Evolutionary conservation across 2,888 invertebrate genomes (phyloP), one percentile per base, ranked within the genome.

Genomic region (Eulithis testata): DNA sequence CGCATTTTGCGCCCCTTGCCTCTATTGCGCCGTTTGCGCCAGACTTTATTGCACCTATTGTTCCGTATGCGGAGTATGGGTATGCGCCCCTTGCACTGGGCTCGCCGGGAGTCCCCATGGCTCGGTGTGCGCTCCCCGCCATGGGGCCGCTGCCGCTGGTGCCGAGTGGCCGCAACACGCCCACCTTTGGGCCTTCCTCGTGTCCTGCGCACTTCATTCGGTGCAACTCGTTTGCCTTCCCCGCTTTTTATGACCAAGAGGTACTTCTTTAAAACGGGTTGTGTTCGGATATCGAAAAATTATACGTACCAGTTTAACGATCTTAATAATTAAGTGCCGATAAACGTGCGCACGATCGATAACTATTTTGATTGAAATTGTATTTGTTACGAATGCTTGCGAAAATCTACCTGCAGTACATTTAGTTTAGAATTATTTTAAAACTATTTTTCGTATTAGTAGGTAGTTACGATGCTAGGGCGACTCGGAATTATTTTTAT

Each of bases 231-330:
- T 72, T 72, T 63, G 67, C 77, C 76, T 81, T 73, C 78, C 82
- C 67, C 75, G 75, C 72, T 63, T 77, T 73, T 80, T 82, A 82
- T 84, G 83, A 85, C 79, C 62, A 66, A 59, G 72, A 76, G 74
- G 72, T 69, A 69, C 73, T 71, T 66, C 61, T 72, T 53, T 73
- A 65, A 69, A 69, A 57, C 69, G 61, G 73, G 70, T 71, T 76
- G 73, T 76, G 71, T 68, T 63, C 27, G n/a, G 54, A 69, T 51
- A 65, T 57, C 56, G 55, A 62, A 60, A 36, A 59, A 43, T 47
- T 50, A 56, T 55, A 37, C 49, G 49, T 63, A 52, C 11, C 4
- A 37, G 14, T 58, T 68, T 40, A 31, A 40, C 40, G 8, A 53
- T 21, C 56, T 51, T n/a, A 14, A 8, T 43, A 21, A 56, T 56